phyloP scores from a whole-genome alignment of 92 coral and sea anemone species.

The Muricea muricata region DNA sequence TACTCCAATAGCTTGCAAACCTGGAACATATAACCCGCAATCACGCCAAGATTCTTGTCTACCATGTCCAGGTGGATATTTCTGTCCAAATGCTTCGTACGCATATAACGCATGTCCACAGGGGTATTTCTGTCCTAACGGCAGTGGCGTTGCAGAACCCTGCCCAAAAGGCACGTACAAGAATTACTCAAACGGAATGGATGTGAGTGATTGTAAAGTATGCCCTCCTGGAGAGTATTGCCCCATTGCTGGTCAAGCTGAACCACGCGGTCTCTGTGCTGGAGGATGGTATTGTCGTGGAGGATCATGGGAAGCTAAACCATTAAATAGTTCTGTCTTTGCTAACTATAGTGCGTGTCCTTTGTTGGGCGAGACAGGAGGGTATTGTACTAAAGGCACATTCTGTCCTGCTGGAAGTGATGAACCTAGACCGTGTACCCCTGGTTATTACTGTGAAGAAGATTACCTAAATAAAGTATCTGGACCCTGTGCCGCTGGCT shows the following conservation, averaged over 20 bases:
- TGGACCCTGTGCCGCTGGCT: slow-evolving; percentile 88
- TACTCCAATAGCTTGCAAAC: slow-evolving; percentile 81
- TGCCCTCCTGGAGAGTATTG: slow-evolving; percentile 96
- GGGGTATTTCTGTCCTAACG: slow-evolving; percentile 90
- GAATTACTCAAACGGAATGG: slow-evolving; percentile 84
- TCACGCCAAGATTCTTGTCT: slow-evolving; percentile 85
- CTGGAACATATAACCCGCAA: slow-evolving; percentile 84
- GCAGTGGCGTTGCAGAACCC: slow-evolving; percentile 72
- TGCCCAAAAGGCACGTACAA: slow-evolving; percentile 97
- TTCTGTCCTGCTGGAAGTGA: slow-evolving; percentile 94
- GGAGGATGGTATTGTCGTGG: slow-evolving; percentile 97
- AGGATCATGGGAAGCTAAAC: slow-evolving; percentile 95
- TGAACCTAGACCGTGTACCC: slow-evolving; percentile 91
- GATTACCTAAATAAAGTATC: slow-evolving; percentile 84
- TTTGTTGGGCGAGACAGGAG: slow-evolving; percentile 89
- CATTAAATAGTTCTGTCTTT: slow-evolving; percentile 77
- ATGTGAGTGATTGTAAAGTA: slow-evolving; percentile 79
- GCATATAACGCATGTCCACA: slow-evolving; percentile 75
- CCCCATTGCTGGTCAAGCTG: slow-evolving; percentile 74
- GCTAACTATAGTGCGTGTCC: slow-evolving; percentile 91
- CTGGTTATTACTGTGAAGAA: slow-evolving; percentile 85
- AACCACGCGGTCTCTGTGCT: slow-evolving; percentile 86
- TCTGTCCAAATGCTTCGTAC: slow-evolving; percentile 95
- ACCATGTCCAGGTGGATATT: slow-evolving; percentile 84
- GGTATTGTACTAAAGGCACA: slow-evolving; percentile 88